Evolutionary conservation across 1,140 invertebrate genomes (phyloP), one percentile per base, ranked within the genome.

Genomic region (Drosophila micromelanica): DNA sequence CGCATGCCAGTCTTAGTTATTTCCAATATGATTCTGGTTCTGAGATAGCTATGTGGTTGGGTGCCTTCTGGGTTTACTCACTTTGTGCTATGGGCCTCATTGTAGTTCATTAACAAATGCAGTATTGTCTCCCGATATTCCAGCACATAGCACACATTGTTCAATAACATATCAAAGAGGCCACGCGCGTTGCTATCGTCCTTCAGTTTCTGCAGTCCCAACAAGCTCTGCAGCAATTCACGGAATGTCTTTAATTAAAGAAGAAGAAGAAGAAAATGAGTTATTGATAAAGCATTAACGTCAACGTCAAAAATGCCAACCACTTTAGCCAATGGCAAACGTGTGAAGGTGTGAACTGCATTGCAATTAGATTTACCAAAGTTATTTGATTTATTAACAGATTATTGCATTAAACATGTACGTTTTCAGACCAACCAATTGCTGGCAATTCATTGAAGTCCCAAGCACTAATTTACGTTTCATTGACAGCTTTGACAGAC

Each of bases 121-220:
- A 98, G 92, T 85, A 98, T 95, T 77, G 98, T 95, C 92, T 99
- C 98, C 70, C 98, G 94, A 93, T 99, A 99, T 92, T 99, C 98
- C 64, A 97, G 93, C 9, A 98, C 96, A 92, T 99, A 99, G 92
- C 99, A 99, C 72, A 99, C 95, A 93, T 97, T 97, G 91, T 96
- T 96, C 92, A 98, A 97, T 72, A 99, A 95, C 61, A 98, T 96
- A 93, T 95, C 95, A 48, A 96, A 94, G 1, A 96, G 96, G 30
- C 96, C 95, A 64, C 94, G 93, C n/a, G 98, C 95, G 32, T 93
- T 93, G 45, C 92, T 87, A 46, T 93, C 91, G 87, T 97, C 96
- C 2, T 92, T 78, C 46, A 94, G 94, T 91, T 94, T 95, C 91
- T 98, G 97, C 96, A 98, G 98, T 2, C 93, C 94, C 55, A 94